These are phyloP conservation scores for Papilio protenor DNA, from an alignment of 2,888 invertebrate genomes.

Conservation along the genomic window DNA sequence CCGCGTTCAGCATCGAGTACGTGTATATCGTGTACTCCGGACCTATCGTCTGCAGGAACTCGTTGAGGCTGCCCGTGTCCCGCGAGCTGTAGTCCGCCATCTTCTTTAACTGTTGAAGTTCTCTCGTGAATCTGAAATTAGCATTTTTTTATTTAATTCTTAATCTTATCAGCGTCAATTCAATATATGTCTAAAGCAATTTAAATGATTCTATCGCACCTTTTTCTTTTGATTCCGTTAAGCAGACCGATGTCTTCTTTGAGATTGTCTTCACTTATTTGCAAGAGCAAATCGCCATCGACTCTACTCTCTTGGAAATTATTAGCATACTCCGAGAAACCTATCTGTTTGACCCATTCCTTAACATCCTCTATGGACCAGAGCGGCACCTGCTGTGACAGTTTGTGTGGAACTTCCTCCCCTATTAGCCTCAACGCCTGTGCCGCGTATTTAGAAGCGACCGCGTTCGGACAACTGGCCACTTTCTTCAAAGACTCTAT, in stretches of 20 bases:
- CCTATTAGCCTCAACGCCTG: conserved; percentile 96
- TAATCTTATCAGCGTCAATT: background rate
- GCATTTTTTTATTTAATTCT: too few species aligned
- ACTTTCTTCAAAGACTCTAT: conserved; percentile 97
- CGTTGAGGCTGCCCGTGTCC: conserved; percentile 95
- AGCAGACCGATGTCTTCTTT: conserved; percentile 95
- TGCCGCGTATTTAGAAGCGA: conserved; percentile 98
- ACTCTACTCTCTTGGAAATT: conserved; percentile 96
- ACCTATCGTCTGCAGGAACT: conserved; percentile 92
- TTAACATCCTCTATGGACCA: conserved; percentile 99
- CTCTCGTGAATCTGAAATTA: conserved; percentile 91
- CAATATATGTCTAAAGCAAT: too few species aligned
- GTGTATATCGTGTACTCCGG: conserved; percentile 98
- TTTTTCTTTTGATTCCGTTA: conserved; percentile 96
- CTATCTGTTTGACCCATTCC: conserved; percentile 99
- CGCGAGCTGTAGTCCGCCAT: conserved; percentile 98
- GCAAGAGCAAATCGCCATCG: conserved; percentile 97
- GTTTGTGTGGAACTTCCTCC: conserved; percentile 98
- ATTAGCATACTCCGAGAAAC: conserved; percentile 92
- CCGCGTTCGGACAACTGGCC: conserved; percentile 98
- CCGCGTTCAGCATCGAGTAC: conserved; percentile 97
- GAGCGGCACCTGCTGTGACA: conserved; percentile 98
- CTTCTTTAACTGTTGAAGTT: conserved; percentile 95
- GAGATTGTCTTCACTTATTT: conserved; percentile 96
- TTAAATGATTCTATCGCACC: conserved; percentile 74